A percentile compares a stretch with the other conserved stretches of the same genome.
phyloP scores from a whole-genome alignment of 2,888 invertebrate species.

The Arge pagana region DNA sequence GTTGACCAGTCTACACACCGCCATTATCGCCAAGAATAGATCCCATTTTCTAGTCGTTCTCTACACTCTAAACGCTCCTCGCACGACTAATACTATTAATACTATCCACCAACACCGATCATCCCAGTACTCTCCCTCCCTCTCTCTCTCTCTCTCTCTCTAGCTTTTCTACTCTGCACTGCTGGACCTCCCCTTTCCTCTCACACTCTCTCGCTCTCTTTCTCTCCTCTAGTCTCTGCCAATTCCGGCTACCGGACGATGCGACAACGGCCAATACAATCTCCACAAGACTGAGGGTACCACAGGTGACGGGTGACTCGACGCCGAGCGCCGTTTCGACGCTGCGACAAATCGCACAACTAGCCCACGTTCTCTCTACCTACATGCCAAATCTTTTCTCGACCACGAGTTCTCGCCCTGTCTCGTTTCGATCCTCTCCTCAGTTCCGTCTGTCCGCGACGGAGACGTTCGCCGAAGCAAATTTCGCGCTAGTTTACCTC shows the following conservation, averaged over 20 bases:
- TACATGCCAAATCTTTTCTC: too few relatives aligned
- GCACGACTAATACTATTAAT: too few relatives aligned
- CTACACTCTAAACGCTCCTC: too few relatives aligned
- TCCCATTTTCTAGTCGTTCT: too few relatives aligned
- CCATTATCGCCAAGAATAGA: constrained; percentile 19
- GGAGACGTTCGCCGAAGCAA: background rate
- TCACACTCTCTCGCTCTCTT: background rate
- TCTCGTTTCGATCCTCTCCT: constrained; percentile 5
- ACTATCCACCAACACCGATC: too few relatives aligned
- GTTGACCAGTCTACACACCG: too few relatives aligned
- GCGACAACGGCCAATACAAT: constrained; percentile 18
- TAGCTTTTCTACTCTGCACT: background rate
- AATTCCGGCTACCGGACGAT: constrained; percentile 7
- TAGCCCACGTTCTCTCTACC: too few relatives aligned
- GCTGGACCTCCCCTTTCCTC: background rate
- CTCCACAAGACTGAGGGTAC: constrained; percentile 33
- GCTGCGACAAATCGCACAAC: constrained; percentile 42
- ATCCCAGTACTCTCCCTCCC: background rate
- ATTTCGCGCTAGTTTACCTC: too few relatives aligned
- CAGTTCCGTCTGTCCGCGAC: constrained; percentile 7
- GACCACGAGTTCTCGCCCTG: too few relatives aligned
- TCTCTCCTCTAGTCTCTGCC: background rate
- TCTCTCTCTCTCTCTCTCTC: background rate
- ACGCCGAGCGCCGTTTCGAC: constrained; percentile 43
- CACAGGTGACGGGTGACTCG: constrained; percentile 51